Evolutionary conservation across 2,797 vertebrate species (phyloP).

Genomic region (Thalassophryne amazonica): DNA sequence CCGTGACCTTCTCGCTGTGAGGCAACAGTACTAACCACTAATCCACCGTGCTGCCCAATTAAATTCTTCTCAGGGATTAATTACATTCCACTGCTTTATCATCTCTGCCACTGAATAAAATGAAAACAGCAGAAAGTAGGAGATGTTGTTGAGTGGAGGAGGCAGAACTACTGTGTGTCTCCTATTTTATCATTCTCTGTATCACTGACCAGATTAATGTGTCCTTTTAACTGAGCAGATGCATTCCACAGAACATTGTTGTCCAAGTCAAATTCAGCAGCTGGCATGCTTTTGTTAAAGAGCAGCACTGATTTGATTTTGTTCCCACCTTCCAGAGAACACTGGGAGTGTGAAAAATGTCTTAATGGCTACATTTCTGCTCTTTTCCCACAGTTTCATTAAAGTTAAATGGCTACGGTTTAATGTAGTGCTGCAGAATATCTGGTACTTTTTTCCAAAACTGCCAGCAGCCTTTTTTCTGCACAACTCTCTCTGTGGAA

Average conservation of each 20-base stretch:
- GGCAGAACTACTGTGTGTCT: too few relatives aligned
- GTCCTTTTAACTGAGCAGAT: slow-evolving; percentile 25
- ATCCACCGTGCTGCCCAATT: too few relatives aligned
- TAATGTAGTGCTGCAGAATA: slow-evolving; percentile 50
- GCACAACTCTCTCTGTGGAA: slow-evolving; percentile 28
- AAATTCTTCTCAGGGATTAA: too few relatives aligned
- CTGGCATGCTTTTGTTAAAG: slow-evolving; percentile 26
- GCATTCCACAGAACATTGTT: slow-evolving; percentile 24
- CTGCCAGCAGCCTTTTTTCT: background rate
- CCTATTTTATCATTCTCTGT: too few relatives aligned
- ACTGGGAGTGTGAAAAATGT: slow-evolving; percentile 41
- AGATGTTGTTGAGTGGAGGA: too few relatives aligned
- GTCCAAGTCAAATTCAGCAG: slow-evolving; percentile 17
- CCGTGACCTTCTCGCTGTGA: too few relatives aligned
- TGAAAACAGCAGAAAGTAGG: too few relatives aligned
- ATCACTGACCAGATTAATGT: slow-evolving; percentile 26
- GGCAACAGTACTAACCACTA: too few relatives aligned
- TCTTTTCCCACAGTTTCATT: slow-evolving; percentile 32
- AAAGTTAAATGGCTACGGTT: slow-evolving; percentile 61
- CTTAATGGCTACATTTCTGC: slow-evolving; percentile 55
- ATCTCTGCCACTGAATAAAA: too few relatives aligned
- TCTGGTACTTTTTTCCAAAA: slow-evolving; percentile 38
- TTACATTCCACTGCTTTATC: too few relatives aligned
- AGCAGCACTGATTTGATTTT: background rate
- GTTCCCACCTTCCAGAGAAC: background rate